A percentile compares a stretch with the other conserved stretches of the same genome.
Conservation (phyloP, 2,888 invertebrate genomes). For the Phaedon cochleariae region DNA sequence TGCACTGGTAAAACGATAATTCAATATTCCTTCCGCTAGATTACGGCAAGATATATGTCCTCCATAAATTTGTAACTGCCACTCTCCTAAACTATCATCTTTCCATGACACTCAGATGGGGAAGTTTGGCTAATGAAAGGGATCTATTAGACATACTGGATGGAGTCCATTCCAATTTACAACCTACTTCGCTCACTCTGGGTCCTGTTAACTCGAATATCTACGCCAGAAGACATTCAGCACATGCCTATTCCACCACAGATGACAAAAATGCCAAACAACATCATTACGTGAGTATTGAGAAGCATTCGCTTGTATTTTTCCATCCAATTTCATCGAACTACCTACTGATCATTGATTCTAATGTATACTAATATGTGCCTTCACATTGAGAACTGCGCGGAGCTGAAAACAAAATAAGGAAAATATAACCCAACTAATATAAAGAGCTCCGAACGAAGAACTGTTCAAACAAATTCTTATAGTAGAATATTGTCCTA, state of each 20-base stretch:
- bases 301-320: not conserved
- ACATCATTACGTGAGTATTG: conserved; percentile 30
- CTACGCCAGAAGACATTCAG: conserved; percentile 60
- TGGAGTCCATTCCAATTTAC: conserved; percentile 50
- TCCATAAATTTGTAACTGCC: conserved; percentile 19
- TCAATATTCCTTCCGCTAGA: no score
- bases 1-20: no score
- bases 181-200: conserved; percentile 55
- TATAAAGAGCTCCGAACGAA: no score
- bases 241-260: conserved; percentile 55
- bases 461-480: conserved; percentile 15
- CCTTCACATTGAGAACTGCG: no score
- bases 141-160: conserved; percentile 55
- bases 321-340: no score
- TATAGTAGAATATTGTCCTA: no score
- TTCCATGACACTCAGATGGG: conserved; percentile 52
- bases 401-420: no score
- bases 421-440: no score
- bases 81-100: conserved; percentile 23
- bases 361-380: no score
- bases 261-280: conserved; percentile 46
- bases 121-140: conserved; percentile 55
- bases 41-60: not conserved
- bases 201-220: conserved; percentile 57
- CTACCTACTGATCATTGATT: no score